A percentile compares a stretch with the other conserved stretches of the same genome.
Evolutionary conservation across 1,140 invertebrate genomes (phyloP).

Genomic region (Orchestia grillus): DNA sequence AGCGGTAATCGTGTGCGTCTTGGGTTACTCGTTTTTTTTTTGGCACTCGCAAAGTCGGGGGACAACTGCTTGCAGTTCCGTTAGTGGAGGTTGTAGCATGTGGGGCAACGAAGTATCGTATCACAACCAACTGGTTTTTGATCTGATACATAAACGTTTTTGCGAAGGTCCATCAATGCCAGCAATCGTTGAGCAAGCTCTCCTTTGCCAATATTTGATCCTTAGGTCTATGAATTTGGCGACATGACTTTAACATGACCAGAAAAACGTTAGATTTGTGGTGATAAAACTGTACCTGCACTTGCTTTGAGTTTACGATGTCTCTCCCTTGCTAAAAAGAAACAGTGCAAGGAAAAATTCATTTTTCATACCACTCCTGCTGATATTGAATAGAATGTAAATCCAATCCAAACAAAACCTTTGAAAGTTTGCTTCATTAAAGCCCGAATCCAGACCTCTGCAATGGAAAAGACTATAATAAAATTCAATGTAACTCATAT

Average conservation of each 20-base stretch:
- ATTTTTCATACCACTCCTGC: background rate
- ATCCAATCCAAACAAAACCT: background rate
- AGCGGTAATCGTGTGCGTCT: background rate
- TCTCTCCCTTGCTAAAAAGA: background rate
- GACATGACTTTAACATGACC: background rate
- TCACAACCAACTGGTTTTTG: background rate
- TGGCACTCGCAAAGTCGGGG: background rate
- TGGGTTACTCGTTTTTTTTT: background rate
- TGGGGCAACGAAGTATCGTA: background rate
- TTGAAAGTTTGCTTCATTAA: background rate
- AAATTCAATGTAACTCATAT: background rate
- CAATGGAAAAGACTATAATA: background rate
- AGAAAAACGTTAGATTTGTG: background rate
- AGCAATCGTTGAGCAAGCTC: background rate
- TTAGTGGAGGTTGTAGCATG: background rate
- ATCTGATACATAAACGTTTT: background rate
- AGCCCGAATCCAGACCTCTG: background rate
- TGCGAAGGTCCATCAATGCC: background rate
- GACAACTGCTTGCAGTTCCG: background rate
- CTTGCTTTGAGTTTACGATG: background rate
- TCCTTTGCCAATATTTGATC: background rate
- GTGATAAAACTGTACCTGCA: background rate
- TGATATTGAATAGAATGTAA: background rate
- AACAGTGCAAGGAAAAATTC: background rate
- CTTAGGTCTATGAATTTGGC: background rate